These are phyloP conservation scores for Batillaria attramentaria DNA, from an alignment of 1,140 invertebrate genomes.

Conservation along the genomic window DNA sequence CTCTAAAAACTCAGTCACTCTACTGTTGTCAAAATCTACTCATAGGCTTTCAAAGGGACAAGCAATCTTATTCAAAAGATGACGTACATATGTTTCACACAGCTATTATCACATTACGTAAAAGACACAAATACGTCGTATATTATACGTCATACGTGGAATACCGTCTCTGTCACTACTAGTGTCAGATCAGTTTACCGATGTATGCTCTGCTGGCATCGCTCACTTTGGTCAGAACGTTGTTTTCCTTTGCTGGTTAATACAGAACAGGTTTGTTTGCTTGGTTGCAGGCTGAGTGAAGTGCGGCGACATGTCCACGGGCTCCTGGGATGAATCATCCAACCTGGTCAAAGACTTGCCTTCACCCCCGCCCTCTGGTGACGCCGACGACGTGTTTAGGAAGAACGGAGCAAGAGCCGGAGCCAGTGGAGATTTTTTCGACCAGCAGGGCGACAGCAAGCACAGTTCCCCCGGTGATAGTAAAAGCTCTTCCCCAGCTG, in stretches of 20 bases:
- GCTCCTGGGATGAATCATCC: constrained; percentile 66
- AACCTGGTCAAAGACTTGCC: constrained; percentile 59
- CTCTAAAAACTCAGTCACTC: no score
- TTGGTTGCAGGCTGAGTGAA: constrained; percentile 48
- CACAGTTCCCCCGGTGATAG: constrained; percentile 14
- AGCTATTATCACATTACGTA: no score
- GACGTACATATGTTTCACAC: no score
- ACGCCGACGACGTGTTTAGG: constrained; percentile 47
- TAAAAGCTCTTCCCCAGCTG: background rate
- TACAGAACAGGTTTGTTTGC: background rate
- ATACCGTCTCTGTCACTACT: no score
- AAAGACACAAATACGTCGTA: no score
- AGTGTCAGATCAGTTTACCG: no score
- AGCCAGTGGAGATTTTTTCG: constrained; percentile 33
- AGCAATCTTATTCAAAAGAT: no score
- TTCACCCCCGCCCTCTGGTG: constrained; percentile 47
- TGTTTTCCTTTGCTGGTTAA: background rate
- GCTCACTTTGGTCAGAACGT: no score
- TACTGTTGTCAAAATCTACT: no score
- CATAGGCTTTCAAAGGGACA: no score
- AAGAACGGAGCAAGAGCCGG: constrained; percentile 12
- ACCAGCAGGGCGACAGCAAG: constrained; percentile 14
- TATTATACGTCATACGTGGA: no score
- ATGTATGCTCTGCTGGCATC: no score
- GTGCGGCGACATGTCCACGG: constrained; percentile 62